These are phyloP conservation scores for Deilephila elpenor DNA, from an alignment of 2,888 invertebrate genomes.

Conservation along the genomic window DNA sequence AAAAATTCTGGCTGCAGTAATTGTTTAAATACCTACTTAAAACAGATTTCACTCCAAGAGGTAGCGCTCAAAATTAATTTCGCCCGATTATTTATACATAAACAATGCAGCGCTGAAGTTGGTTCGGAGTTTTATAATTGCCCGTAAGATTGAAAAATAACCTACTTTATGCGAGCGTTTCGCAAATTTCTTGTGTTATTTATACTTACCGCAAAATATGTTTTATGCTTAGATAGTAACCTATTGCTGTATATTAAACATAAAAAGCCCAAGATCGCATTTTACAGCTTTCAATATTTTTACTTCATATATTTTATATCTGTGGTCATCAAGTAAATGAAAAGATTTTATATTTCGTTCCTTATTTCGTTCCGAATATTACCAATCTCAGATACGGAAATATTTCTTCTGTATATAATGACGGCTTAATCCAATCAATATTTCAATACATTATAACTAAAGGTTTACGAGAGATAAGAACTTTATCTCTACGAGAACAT, in stretches of 20 bases:
- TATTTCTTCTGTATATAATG: too few species aligned
- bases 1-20: slow-evolving; percentile 69
- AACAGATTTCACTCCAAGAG: slow-evolving; percentile 58
- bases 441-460: too few species aligned
- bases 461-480: too few species aligned
- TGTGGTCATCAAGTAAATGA: background rate
- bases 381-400: too few species aligned
- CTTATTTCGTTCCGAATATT: too few species aligned
- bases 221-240: background rate
- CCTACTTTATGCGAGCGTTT: background rate
- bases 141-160: background rate
- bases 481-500: too few species aligned
- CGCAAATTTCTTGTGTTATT: background rate
- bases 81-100: slow-evolving; percentile 26
- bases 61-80: slow-evolving; percentile 48
- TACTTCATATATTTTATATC: background rate
- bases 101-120: background rate
- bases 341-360: too few species aligned
- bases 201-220: background rate
- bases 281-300: background rate
- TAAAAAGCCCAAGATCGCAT: background rate
- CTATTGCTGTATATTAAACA: background rate
- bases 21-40: slow-evolving; percentile 61
- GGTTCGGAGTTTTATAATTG: background rate
- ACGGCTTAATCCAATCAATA: too few species aligned